A percentile compares a stretch with the other conserved stretches of the same genome.
These are phyloP conservation scores for Tichodroma muraria DNA, from an alignment of 2,113 vertebrate species.

Conservation along the genomic window DNA sequence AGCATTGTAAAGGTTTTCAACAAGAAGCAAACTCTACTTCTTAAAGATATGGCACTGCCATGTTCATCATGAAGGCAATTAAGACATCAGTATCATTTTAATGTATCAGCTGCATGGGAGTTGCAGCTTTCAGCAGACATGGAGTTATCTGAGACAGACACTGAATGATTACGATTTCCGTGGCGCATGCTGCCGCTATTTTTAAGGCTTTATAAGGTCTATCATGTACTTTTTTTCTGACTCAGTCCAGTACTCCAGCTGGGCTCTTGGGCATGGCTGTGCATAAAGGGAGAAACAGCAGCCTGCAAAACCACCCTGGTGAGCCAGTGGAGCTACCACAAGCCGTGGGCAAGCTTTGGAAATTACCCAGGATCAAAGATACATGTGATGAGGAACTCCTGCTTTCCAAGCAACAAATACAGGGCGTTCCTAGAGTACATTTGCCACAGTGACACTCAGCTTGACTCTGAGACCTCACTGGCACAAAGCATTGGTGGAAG, in stretches of 20 bases:
- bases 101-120: background rate
- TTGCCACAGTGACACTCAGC: background rate
- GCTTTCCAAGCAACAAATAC: background rate
- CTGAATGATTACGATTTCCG: fast-evolving
- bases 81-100: background rate
- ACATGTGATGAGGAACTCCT: background rate
- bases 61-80: background rate
- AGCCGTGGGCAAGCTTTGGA: background rate
- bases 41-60: background rate
- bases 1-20: background rate
- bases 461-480: background rate
- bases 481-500: background rate
- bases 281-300: background rate
- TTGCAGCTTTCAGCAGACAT: background rate
- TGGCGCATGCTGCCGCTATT: background rate
- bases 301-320: background rate
- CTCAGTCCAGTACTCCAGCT: background rate
- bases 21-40: background rate
- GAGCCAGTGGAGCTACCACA: background rate
- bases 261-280: background rate
- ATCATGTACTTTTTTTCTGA: background rate
- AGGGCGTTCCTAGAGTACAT: background rate
- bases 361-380: background rate
- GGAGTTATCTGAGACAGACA: background rate
- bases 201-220: background rate